phyloP scores from a whole-genome alignment of 2,797 vertebrate genomes.

The Epinephelus malabaricus region DNA sequence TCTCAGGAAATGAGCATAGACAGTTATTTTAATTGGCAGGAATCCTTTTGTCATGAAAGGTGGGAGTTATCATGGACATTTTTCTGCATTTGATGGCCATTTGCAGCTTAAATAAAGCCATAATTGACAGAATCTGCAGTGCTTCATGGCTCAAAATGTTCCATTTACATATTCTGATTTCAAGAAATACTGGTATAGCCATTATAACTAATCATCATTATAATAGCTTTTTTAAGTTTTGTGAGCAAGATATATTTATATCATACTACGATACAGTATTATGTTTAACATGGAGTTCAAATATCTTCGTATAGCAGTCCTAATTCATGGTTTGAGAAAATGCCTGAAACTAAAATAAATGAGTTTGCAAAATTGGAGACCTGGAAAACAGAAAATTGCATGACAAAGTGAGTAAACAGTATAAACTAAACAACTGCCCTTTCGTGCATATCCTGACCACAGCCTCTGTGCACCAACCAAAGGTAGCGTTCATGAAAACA shows the following conservation, averaged over 20 bases:
- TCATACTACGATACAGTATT: neutral
- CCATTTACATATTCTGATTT: conserved; percentile 3
- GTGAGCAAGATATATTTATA: conserved; percentile 2
- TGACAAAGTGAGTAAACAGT: conserved; percentile 70
- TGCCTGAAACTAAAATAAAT: conserved; percentile 42
- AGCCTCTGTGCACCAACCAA: conserved; percentile 73
- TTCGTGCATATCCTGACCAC: conserved; percentile 72
- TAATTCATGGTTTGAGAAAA: conserved; percentile 57
- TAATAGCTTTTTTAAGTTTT: neutral
- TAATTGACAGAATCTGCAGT: conserved; percentile 4
- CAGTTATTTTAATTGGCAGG: neutral
- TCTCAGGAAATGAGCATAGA: neutral
- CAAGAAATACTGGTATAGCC: neutral
- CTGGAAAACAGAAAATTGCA: conserved; percentile 54
- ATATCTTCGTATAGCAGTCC: conserved; percentile 1
- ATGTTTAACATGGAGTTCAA: conserved; percentile 2
- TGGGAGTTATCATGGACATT: neutral
- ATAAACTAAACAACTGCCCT: conserved; percentile 63
- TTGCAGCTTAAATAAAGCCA: conserved; percentile 1
- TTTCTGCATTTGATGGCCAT: conserved; percentile 9
- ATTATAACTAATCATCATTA: neutral
- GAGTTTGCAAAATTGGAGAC: conserved; percentile 52
- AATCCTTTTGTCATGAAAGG: too few relatives aligned
- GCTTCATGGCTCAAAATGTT: conserved; percentile 16
- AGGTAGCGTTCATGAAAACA: conserved; percentile 79